Conservation (phyloP, 2,888 invertebrate genomes). For the Macropis europaea region DNA sequence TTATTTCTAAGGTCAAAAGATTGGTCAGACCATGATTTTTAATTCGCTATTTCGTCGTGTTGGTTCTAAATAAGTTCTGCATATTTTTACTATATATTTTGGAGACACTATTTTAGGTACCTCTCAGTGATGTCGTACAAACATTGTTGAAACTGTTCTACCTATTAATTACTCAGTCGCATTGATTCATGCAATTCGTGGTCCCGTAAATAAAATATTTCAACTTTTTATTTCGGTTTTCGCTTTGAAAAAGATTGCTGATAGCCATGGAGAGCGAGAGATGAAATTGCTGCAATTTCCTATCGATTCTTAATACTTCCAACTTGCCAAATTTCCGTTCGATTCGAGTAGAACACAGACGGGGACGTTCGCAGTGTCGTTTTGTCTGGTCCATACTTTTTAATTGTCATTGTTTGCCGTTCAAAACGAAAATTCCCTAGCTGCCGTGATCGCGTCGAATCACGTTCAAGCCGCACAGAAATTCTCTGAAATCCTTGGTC, state of each 20-base stretch:
- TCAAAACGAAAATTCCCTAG: not conserved
- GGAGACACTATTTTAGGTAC: too few species aligned
- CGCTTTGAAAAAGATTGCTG: slow-evolving; percentile 2
- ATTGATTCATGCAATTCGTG: too few species aligned
- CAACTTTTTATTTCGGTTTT: not conserved
- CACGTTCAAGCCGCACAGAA: too few species aligned
- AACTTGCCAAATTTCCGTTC: slow-evolving; percentile 18
- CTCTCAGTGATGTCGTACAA: too few species aligned
- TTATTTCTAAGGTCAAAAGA: too few species aligned
- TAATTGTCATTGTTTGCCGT: slow-evolving; percentile 9
- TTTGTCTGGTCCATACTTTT: slow-evolving; percentile 3
- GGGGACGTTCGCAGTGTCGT: not conserved
- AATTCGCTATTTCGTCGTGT: too few species aligned
- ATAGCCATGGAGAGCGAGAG: not conserved
- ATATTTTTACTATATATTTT: too few species aligned
- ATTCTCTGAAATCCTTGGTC: not conserved
- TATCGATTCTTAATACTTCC: slow-evolving; percentile 1
- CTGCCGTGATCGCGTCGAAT: not conserved
- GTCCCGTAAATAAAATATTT: not conserved
- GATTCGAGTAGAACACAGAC: not conserved
- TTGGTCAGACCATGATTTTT: too few species aligned
- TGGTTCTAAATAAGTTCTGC: too few species aligned
- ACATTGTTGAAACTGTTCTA: too few species aligned
- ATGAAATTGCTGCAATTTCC: not conserved
- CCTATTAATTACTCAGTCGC: too few species aligned